Conservation (phyloP, 2,113 vertebrate genomes). For the Pygoscelis antarcticus region DNA sequence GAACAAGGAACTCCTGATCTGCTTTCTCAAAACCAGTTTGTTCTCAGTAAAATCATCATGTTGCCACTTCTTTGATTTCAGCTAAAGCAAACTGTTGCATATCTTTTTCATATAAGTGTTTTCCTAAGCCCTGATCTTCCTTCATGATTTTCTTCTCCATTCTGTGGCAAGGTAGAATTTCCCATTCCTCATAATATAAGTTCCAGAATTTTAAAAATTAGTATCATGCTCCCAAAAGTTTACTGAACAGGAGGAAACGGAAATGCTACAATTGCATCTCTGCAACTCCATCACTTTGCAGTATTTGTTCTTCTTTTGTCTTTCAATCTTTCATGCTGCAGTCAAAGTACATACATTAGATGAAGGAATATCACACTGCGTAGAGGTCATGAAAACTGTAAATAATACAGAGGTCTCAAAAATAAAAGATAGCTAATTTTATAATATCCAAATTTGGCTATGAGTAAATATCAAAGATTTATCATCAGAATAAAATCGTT, state of each 20-base stretch:
- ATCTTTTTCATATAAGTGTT: not conserved
- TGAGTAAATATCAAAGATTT: not conserved
- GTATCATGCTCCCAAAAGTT: not conserved
- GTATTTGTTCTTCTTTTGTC: not conserved
- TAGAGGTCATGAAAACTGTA: not conserved
- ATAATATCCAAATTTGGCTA: too few relatives aligned
- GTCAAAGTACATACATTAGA: not conserved
- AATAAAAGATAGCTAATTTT: not conserved
- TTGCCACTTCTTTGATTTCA: not conserved
- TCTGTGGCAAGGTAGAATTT: not conserved
- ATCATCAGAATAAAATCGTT: not conserved
- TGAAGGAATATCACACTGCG: not conserved
- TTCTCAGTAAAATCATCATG: not conserved
- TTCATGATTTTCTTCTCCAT: not conserved
- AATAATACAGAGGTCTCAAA: not conserved
- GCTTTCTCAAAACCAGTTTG: constrained; percentile 7
- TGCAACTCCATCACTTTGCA: not conserved
- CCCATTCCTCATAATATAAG: not conserved
- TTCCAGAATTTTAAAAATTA: not conserved
- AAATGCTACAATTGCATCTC: not conserved
- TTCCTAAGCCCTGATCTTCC: not conserved
- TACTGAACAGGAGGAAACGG: not conserved
- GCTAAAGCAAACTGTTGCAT: not conserved
- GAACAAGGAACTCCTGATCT: not conserved
- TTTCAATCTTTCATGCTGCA: not conserved